These are phyloP conservation scores for Psilopogon haemacephalus DNA, from an alignment of 2,113 vertebrate species.

Conservation along the genomic window DNA sequence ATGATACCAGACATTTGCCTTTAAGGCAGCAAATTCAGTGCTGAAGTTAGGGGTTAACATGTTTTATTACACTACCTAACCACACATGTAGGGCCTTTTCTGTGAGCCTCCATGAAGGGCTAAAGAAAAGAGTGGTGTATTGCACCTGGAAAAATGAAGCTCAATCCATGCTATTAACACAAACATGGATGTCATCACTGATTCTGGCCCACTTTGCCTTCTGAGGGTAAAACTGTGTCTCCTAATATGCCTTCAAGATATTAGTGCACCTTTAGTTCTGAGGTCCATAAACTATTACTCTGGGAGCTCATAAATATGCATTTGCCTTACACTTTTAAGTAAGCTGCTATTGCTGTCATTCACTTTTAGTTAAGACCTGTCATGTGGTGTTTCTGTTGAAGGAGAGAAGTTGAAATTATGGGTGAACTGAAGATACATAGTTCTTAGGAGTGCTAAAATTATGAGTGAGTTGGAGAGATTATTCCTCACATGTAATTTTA, in stretches of 20 bases:
- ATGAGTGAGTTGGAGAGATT: constrained; percentile 60
- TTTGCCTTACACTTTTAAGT: constrained; percentile 54
- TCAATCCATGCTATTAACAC: neutral
- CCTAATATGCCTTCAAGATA: constrained; percentile 1
- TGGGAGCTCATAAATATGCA: constrained; percentile 64
- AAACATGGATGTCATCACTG: neutral
- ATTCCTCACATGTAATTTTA: constrained; percentile 58
- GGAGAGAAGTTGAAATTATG: constrained; percentile 54
- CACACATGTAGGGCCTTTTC: neutral
- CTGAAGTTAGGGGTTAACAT: neutral
- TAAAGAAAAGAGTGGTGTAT: neutral
- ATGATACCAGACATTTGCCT: neutral
- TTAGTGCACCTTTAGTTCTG: constrained; percentile 37
- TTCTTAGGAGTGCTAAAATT: constrained; percentile 59
- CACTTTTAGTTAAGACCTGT: constrained; percentile 68
- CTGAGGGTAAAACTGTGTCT: constrained; percentile 26
- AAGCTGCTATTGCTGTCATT: constrained; percentile 67
- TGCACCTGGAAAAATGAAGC: neutral
- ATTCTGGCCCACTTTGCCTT: neutral
- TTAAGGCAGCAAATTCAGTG: neutral
- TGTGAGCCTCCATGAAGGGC: neutral
- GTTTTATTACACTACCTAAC: neutral
- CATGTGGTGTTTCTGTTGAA: constrained; percentile 60
- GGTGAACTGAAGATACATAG: neutral
- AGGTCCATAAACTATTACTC: constrained; percentile 26